These are phyloP conservation scores for Myxocyprinus asiaticus DNA, from an alignment of 2,113 vertebrate species.

Conservation along the genomic window DNA sequence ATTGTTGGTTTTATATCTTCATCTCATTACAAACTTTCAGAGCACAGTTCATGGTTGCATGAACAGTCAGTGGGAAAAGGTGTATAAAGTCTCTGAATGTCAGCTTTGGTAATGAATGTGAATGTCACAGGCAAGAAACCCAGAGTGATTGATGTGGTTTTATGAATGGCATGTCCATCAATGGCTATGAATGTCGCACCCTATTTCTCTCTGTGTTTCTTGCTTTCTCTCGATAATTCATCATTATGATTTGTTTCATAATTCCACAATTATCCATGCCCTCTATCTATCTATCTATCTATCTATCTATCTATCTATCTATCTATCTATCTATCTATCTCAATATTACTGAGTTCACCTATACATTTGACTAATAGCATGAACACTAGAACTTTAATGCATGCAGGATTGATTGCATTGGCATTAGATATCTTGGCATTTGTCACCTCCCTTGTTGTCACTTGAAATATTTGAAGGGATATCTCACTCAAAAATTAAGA, in stretches of 20 bases:
- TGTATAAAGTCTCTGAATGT: constrained; percentile 16
- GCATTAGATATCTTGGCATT: background rate
- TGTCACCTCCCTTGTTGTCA: background rate
- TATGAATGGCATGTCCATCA: background rate
- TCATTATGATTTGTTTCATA: background rate
- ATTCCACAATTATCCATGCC: constrained; percentile 1
- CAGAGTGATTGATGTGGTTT: background rate
- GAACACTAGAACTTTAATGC: no score
- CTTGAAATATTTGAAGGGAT: constrained; percentile 10
- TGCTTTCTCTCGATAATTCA: background rate
- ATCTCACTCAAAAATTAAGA: no score
- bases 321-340: no score
- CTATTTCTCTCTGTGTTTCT: background rate
- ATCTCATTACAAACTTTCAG: background rate
- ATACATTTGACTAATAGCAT: no score
- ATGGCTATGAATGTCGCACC: background rate
- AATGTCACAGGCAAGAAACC: background rate
- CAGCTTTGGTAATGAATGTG: constrained; percentile 29
- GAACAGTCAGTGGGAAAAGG: background rate
- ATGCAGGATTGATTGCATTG: background rate
- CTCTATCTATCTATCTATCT: no score
- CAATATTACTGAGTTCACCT: no score
- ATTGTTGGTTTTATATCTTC: background rate
- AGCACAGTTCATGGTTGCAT: background rate
- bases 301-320: no score